Evolutionary conservation across 2,888 invertebrate genomes (phyloP).

Genomic region (Cyaniris semiargus): DNA sequence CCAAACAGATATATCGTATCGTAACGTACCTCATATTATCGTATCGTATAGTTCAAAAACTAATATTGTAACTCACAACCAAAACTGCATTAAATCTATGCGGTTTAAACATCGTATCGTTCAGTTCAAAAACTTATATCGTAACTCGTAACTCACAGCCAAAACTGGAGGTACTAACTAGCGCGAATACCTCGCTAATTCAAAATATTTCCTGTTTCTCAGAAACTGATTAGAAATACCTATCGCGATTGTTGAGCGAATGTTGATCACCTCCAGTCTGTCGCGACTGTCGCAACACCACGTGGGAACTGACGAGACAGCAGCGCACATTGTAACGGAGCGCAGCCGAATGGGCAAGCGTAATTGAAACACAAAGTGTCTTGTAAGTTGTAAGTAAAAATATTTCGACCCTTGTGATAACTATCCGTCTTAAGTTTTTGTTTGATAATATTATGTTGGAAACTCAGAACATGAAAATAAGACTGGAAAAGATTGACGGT

Average conservation of each 20-base stretch:
- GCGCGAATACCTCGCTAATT: conserved; percentile 2
- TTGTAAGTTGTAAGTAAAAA: too few species aligned
- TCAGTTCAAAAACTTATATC: neutral
- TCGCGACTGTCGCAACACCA: neutral
- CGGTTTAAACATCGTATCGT: neutral
- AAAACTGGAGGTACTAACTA: neutral
- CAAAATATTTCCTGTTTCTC: conserved; percentile 7
- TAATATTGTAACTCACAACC: neutral
- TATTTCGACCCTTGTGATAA: too few species aligned
- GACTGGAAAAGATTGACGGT: too few species aligned
- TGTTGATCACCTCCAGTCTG: conserved; percentile 14
- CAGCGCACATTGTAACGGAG: neutral
- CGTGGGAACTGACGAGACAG: neutral
- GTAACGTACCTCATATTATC: too few species aligned
- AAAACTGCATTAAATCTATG: neutral
- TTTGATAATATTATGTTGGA: too few species aligned
- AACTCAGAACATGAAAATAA: too few species aligned
- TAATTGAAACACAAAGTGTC: too few species aligned
- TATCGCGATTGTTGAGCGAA: conserved; percentile 11
- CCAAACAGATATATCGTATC: too few species aligned
- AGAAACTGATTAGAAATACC: conserved; percentile 4
- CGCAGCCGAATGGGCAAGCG: too few species aligned
- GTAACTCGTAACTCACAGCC: neutral
- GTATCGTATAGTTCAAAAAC: too few species aligned
- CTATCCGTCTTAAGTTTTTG: too few species aligned